Evolutionary conservation across 2,888 invertebrate species (phyloP), one percentile per base, ranked within the genome.

Genomic region (Elysia crispata): DNA sequence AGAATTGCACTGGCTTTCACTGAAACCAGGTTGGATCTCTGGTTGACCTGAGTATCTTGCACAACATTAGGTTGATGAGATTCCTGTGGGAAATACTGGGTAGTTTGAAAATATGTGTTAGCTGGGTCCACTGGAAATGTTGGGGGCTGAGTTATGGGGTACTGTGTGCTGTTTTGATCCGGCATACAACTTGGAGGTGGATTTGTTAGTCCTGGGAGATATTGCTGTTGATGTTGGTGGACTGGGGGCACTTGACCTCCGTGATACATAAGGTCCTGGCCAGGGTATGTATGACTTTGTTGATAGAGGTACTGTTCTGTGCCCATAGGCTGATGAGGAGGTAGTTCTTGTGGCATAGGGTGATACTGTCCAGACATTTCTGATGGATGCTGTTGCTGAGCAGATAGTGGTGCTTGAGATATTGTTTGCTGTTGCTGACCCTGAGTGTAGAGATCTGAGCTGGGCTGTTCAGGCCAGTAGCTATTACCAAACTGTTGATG

Each of bases 401-500:
- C 49, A 41, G 41, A 41, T 41, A n/a, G n/a, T 41, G 70, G n/a
- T 13, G 18, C 6, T 28, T 28, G 20, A 28, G 70, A 50, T 11
- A 28, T n/a, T n/a, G 15, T 50, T 6, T 67, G 67, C 13, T 25
- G 49, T 64, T 66, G 28, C 23, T 50, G 5, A 8, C 11, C 28
- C 33, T 72, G 77, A 62, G 20, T 60, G 28, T 77, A 60, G 11
- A 25, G 11, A 30, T 33, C 57, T 18, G 31, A 41, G n/a, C 23
- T 33, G 33, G 72, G 78, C 33, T 78, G 78, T 1, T 54, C 54
- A 25, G 60, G 64, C 78, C 78, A 78, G 1, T 54, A 64, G 41
- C 70, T 41, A 11, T 11, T 31, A 6, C 49, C 70, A 70, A 49
- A 80, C 80, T 70, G 70, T 18, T 80, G 80, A 41, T 67, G 70